Evolutionary conservation across 2,797 vertebrate genomes (phyloP), one percentile per base, ranked within the genome.

Genomic region (Gymnopithys bicolor): DNA sequence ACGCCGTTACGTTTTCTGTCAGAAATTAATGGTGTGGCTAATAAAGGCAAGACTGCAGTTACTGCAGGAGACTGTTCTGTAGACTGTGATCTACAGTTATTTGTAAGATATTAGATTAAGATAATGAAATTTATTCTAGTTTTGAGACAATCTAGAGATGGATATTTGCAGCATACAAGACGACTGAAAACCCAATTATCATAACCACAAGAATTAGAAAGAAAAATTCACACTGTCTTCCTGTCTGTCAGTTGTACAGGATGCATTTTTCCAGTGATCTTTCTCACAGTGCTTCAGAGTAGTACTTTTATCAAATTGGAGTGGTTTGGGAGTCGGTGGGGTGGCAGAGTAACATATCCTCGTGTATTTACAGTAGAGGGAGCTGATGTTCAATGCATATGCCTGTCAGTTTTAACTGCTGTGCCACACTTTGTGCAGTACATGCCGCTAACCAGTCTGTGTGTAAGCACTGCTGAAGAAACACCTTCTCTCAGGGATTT

Each of bases 51-150:
- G 78, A 63, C 88, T 92, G 86, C 63, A 87, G 81, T 84, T 85
- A 39, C 37, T 87, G 84, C 75, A 68, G 88, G 86, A 95, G 92
- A 93, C 89, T 89, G 27, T 69, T 88, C 93, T 81, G 82, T 90
- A 94, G 95, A 95, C 93, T 91, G 51, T 51, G 85, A 59, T 45
- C 73, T 69, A 41, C 87, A 95, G 80, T 91, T 94, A 49, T 90
- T 95, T 95, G 74, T 39, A 64, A 82, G 32, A 89, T 89, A 94
- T 95, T 96, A 94, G 92, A 95, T 95, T 94, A 94, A 64, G 78
- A 85, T 64, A 49, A 56, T 93, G 63, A 83, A 85, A 94, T 93
- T 90, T 87, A 83, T 94, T 87, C 75, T 35, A 49, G 37, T 85
- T 95, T 92, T 93, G 81, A 94, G 84, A 74, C 64, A 82, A 94